Evolutionary conservation across 92 coral and sea anemone genomes (phyloP).

Genomic region (Blastomussa wellsi): DNA sequence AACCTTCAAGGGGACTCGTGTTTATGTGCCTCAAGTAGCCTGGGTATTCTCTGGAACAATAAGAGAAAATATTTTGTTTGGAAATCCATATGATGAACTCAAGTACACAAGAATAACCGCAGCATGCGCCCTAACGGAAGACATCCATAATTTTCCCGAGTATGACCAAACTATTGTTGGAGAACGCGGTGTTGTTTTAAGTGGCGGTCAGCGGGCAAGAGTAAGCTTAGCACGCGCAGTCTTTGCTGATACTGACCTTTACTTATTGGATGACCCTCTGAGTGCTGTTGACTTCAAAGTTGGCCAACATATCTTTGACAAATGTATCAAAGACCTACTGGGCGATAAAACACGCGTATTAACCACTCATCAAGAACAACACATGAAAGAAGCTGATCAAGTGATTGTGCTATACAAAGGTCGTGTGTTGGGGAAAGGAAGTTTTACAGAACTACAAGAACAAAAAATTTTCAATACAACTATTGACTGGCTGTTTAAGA

Average conservation of each 20-base stretch:
- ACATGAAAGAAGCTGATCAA: no score
- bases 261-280: background rate
- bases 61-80: slow-evolving; percentile 42
- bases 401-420: no score
- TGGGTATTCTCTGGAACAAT: slow-evolving; percentile 60
- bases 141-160: background rate
- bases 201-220: background rate
- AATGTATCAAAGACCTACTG: background rate
- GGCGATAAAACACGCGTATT: no score
- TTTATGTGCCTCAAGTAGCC: slow-evolving; percentile 51
- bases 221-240: background rate
- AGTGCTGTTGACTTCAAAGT: slow-evolving; percentile 16
- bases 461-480: no score
- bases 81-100: slow-evolving; percentile 31
- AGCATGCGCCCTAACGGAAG: slow-evolving; percentile 49
- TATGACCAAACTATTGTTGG: background rate
- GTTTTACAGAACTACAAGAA: no score
- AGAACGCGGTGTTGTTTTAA: slow-evolving; percentile 1
- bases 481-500: no score
- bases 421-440: no score
- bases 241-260: background rate
- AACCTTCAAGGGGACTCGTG: slow-evolving; percentile 13
- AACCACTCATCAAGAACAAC: no score
- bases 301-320: slow-evolving; percentile 3
- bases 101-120: slow-evolving; percentile 50